Percentiles rank a stretch among this genome's conserved stretches.
Conservation (phyloP, 2,113 vertebrate genomes). For the Mastomys coucha region DNA sequence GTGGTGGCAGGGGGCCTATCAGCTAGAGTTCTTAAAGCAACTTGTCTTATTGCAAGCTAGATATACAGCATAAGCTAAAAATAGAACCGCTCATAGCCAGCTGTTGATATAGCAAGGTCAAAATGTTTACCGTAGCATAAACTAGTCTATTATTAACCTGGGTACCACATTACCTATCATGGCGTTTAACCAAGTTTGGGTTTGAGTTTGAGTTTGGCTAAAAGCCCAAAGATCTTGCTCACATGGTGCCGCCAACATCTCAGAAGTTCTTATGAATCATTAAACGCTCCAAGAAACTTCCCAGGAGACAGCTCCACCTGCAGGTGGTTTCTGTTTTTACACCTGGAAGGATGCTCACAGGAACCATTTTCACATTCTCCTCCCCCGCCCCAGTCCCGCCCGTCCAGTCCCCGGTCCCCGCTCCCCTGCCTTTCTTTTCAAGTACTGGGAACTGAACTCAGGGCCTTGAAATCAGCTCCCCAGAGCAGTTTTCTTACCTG, state of each 20-base stretch:
- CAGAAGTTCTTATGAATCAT: background rate
- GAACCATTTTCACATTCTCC: background rate
- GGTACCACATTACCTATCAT: background rate
- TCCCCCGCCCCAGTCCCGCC: too few relatives aligned
- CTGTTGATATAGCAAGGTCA: background rate
- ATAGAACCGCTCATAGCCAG: background rate
- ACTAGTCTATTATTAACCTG: background rate
- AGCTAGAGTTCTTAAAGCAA: background rate
- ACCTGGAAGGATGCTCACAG: background rate
- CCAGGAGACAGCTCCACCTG: background rate
- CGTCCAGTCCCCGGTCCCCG: too few relatives aligned
- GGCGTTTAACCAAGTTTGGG: background rate
- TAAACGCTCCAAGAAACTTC: accelerated
- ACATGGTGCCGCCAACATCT: background rate
- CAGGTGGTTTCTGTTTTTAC: background rate
- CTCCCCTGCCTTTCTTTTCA: too few relatives aligned
- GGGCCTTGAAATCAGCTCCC: background rate
- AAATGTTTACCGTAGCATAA: background rate
- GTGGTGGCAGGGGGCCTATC: background rate
- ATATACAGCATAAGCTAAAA: background rate
- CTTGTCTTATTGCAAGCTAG: background rate
- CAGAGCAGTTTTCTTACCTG: background rate
- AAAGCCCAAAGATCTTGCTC: background rate
- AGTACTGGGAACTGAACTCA: background rate
- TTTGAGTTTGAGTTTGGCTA: constrained; percentile 1